Percentiles rank a stretch among this genome's conserved stretches.
Evolutionary conservation across 2,797 vertebrate genomes (phyloP).

Genomic region (Diplodus sargus): DNA sequence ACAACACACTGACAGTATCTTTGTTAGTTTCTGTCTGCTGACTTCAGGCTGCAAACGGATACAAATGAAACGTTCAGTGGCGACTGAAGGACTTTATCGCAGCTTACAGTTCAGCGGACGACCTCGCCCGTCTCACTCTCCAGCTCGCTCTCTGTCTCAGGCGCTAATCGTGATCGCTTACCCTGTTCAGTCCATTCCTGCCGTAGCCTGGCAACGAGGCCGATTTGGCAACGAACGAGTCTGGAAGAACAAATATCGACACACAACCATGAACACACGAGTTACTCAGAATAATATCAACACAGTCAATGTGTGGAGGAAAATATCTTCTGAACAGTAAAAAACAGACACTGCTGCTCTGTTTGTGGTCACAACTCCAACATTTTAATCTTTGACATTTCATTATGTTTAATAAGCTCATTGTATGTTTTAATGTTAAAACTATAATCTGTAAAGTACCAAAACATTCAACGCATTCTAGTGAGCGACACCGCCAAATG

Average conservation of each 20-base stretch:
- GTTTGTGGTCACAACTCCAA: background rate
- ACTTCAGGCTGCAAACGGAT: constrained; percentile 34
- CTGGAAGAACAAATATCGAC: constrained; percentile 77
- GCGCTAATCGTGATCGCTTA: constrained; percentile 73
- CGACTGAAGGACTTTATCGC: constrained; percentile 34
- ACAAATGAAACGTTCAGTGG: constrained; percentile 31
- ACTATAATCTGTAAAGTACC: background rate
- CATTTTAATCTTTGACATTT: background rate
- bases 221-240: constrained; percentile 94
- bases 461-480: no score
- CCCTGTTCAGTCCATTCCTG: constrained; percentile 92
- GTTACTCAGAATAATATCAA: constrained; percentile 7
- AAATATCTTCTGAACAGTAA: background rate
- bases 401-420: background rate
- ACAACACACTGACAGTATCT: background rate
- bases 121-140: background rate
- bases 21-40: background rate
- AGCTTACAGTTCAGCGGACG: constrained; percentile 14
- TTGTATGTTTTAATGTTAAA: background rate
- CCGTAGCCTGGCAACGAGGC: constrained; percentile 96
- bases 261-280: constrained; percentile 21
- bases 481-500: no score
- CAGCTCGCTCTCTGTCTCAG: background rate
- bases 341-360: background rate
- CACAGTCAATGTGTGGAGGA: background rate